Conservation (phyloP, 1,140 invertebrate species). For the Leguminivora glycinivorella region DNA sequence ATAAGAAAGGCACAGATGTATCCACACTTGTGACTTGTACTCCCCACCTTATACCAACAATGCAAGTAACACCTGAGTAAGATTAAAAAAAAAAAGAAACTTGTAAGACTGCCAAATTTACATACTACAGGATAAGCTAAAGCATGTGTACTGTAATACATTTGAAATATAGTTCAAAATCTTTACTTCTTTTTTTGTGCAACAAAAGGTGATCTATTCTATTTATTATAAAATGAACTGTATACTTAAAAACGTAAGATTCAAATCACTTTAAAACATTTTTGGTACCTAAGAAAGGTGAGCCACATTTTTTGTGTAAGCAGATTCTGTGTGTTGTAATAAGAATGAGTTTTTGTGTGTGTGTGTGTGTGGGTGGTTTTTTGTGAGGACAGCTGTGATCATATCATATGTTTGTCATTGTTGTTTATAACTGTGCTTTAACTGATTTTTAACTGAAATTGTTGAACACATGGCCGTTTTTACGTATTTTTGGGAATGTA, state of each 20-base stretch:
- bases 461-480: conserved; percentile 14
- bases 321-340: neutral
- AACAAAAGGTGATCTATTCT: neutral
- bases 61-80: neutral
- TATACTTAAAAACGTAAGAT: conserved; percentile 33
- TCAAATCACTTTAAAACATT: conserved; percentile 18
- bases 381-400: conserved; percentile 69
- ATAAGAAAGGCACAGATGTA: neutral
- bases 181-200: neutral
- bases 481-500: no score
- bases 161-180: neutral
- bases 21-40: neutral
- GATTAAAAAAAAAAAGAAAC: conserved; percentile 15
- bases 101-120: neutral
- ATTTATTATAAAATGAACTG: conserved; percentile 32
- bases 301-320: neutral
- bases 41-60: conserved; percentile 8
- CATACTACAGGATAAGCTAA: neutral
- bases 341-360: conserved; percentile 31
- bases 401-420: conserved; percentile 63
- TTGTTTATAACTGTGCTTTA: conserved; percentile 60
- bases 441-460: conserved; percentile 68
- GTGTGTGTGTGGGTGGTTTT: conserved; percentile 59
- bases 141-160: neutral
- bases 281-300: neutral